A percentile compares a stretch with the other conserved stretches of the same genome.
phyloP scores from a whole-genome alignment of 2,797 vertebrate species.

The Parotocinclus haroldoi region DNA sequence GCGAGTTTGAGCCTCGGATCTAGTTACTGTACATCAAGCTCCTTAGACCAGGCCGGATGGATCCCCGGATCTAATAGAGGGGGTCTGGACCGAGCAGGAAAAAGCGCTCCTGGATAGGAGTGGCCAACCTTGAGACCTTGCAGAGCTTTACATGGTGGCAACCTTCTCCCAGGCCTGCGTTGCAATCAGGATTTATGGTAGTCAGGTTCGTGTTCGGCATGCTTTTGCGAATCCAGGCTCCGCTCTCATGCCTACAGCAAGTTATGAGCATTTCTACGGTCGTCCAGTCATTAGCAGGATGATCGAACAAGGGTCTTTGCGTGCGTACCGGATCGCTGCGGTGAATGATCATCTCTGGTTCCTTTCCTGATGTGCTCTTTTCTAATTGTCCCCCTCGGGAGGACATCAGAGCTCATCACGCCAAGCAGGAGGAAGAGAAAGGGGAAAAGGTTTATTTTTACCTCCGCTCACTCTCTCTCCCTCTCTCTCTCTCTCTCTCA shows the following conservation, averaged over 20 bases:
- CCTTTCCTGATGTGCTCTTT: slow-evolving; percentile 13
- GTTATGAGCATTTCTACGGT: not conserved
- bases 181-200: no score
- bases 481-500: not conserved
- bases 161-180: no score
- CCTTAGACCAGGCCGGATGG: no score
- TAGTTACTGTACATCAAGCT: no score
- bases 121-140: no score
- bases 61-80: no score
- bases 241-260: not conserved
- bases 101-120: no score
- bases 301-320: not conserved
- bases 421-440: slow-evolving; percentile 22
- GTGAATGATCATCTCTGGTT: slow-evolving; percentile 24
- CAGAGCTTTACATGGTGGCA: no score
- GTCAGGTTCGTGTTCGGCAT: no score
- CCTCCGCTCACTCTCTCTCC: not conserved
- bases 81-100: no score
- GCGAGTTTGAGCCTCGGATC: no score
- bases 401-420: slow-evolving; percentile 28
- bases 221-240: no score
- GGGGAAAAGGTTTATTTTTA: slow-evolving; percentile 42
- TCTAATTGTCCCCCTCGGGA: slow-evolving; percentile 36
- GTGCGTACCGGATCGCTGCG: not conserved
- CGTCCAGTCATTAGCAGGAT: slow-evolving; percentile 3